Percentiles rank a stretch among this genome's conserved stretches.
Evolutionary conservation across 2,797 vertebrate genomes (phyloP).

Genomic region (Neomorphus geoffroyi): DNA sequence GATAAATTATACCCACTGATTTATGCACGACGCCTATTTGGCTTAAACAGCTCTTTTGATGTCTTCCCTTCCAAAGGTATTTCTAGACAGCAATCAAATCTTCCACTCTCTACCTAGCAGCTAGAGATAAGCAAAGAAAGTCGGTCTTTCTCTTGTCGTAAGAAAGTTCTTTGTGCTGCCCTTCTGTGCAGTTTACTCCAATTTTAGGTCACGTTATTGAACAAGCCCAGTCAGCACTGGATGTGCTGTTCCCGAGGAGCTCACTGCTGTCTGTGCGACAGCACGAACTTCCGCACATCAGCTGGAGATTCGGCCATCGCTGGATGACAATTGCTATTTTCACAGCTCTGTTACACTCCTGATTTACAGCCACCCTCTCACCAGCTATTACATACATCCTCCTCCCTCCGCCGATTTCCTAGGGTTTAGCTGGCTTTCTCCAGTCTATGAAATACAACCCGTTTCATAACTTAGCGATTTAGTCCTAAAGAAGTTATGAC

Average conservation of each 20-base stretch:
- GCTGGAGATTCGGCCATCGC: neutral
- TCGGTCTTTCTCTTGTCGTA: too few species aligned
- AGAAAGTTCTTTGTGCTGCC: neutral
- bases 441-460: neutral
- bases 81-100: neutral
- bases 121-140: neutral
- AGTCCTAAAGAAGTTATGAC: neutral
- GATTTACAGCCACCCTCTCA: neutral
- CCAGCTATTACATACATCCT: neutral
- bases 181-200: neutral
- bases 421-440: neutral
- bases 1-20: neutral
- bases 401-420: neutral
- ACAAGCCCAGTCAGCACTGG: neutral
- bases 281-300: neutral
- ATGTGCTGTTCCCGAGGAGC: neutral
- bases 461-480: neutral
- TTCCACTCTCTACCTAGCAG: neutral
- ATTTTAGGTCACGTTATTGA: neutral
- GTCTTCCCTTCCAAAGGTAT: neutral
- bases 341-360: neutral
- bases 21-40: neutral
- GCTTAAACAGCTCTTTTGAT: neutral
- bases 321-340: neutral
- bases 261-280: rapidly evolving